A percentile compares a stretch with the other conserved stretches of the same genome.
Conservation (phyloP, 2,113 vertebrate genomes). For the Ornithorhynchus anatinus region DNA sequence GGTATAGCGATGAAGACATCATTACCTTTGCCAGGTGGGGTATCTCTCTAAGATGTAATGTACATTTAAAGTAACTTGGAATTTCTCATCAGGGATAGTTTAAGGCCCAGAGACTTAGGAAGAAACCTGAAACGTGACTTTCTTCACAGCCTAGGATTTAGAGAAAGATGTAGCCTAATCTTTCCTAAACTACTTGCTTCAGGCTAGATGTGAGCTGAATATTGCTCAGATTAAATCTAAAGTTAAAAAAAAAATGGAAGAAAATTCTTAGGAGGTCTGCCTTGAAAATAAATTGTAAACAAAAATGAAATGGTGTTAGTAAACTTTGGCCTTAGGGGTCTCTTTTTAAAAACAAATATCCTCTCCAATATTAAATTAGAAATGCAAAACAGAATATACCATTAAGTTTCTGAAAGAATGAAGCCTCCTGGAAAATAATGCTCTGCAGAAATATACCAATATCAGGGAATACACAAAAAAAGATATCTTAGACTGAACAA, state of each 20-base stretch:
- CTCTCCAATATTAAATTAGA: slow-evolving; percentile 29
- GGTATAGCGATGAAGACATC: not conserved
- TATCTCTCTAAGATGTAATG: not conserved
- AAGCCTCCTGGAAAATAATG: slow-evolving; percentile 34
- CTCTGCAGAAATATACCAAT: slow-evolving; percentile 17
- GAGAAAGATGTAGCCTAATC: slow-evolving; percentile 32
- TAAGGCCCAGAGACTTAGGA: not conserved
- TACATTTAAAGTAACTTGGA: not conserved
- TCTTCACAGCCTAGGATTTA: slow-evolving; percentile 19
- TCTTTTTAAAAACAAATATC: slow-evolving; percentile 30
- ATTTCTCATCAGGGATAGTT: not conserved
- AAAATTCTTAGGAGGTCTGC: slow-evolving; percentile 48
- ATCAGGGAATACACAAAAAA: slow-evolving; percentile 2
- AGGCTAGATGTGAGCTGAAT: slow-evolving; percentile 15
- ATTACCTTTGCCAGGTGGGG: no score
- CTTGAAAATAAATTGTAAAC: slow-evolving; percentile 41
- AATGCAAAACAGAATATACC: slow-evolving; percentile 51
- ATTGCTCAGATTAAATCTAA: slow-evolving; percentile 56
- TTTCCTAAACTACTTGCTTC: slow-evolving; percentile 9
- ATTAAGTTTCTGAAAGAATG: slow-evolving; percentile 41
- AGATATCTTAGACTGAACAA: slow-evolving; percentile 26
- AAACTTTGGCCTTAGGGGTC: not conserved
- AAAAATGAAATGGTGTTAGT: not conserved
- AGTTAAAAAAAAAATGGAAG: slow-evolving; percentile 50
- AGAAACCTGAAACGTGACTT: not conserved